phyloP scores from a whole-genome alignment of 1,140 invertebrate species.

The Stegodyphus dumicola region DNA sequence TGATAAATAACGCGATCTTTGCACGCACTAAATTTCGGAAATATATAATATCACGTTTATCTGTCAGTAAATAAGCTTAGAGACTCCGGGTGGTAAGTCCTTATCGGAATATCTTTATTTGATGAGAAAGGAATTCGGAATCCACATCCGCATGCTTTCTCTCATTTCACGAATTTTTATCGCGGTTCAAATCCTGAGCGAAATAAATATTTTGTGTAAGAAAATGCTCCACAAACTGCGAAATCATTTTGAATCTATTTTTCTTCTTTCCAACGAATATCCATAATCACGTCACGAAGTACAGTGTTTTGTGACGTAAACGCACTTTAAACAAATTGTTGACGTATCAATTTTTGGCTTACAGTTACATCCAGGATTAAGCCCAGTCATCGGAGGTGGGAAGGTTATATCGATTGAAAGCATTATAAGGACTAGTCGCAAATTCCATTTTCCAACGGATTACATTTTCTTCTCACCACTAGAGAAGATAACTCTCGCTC shows the following conservation, averaged over 20 bases:
- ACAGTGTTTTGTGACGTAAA: constrained; percentile 24
- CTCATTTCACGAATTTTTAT: neutral
- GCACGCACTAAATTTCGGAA: too few relatives aligned
- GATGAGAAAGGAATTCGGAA: neutral
- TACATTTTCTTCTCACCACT: constrained; percentile 49
- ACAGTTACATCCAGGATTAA: constrained; percentile 49
- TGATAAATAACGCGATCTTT: too few relatives aligned
- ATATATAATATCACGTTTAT: too few relatives aligned
- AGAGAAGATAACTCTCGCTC: constrained; percentile 50
- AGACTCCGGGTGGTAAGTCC: neutral
- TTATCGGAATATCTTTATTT: neutral
- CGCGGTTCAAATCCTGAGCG: neutral
- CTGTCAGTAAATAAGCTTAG: neutral
- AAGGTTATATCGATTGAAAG: constrained; percentile 34
- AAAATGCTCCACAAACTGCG: neutral
- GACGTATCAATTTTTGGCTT: constrained; percentile 48
- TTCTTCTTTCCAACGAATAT: constrained; percentile 3
- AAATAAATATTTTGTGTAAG: neutral
- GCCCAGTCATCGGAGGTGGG: constrained; percentile 9
- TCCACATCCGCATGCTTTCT: neutral
- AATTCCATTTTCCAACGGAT: constrained; percentile 54
- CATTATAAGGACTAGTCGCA: constrained; percentile 34
- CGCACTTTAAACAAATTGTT: constrained; percentile 39
- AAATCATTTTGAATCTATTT: neutral
- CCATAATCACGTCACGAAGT: constrained; percentile 23